Evolutionary conservation across 2,888 invertebrate genomes (phyloP), one percentile per base, ranked within the genome.

Genomic region (Brachyptera putata): DNA sequence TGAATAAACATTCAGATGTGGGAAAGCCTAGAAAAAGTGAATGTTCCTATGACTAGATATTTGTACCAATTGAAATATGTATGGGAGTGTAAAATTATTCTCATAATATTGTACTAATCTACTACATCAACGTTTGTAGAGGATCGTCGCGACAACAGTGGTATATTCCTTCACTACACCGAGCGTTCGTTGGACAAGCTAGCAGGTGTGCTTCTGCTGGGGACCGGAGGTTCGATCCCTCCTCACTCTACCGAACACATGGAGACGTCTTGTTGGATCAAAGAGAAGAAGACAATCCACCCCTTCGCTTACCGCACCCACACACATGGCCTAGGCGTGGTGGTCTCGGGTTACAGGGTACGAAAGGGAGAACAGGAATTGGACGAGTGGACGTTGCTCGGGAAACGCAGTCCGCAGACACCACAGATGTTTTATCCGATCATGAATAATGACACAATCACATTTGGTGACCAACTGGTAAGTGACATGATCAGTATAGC

Each of bases 291-390:
- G 73, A 82, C 83, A 3, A 84, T 99, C 53, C 85, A 95, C 78
- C 99, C 98, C 0, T 94, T 99, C 76, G 96, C 95, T 0, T 98
- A 91, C 77, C 83, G 98, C 64, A 91, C 91, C 0, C 98, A 99
- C 72, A 96, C 98, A 0, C 98, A 99, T 70, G 80, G 84, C 22
- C 81, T 96, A 58, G 93, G 88, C 1, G 84, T 82, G 72, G 84
- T 90, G 1, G 95, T 95, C 0, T 80, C 90, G 0, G 95, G 95
- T 0, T 95, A 91, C 75, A 81, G 82, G 60, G 85, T 92, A 1
- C 75, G 80, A 1, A 71, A 77, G n/a, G 77, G 81, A 67, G 74
- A 76, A 43, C 69, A 72, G 55, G 81, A 79, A 0, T 76, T 80
- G 25, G 85, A 89, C 68, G 74, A 82, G 13, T 96, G 95, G 96